These are phyloP conservation scores for Sycon ciliatum DNA, from an alignment of 37 sponge, comb jelly and placozoan genomes.

Conservation along the genomic window DNA sequence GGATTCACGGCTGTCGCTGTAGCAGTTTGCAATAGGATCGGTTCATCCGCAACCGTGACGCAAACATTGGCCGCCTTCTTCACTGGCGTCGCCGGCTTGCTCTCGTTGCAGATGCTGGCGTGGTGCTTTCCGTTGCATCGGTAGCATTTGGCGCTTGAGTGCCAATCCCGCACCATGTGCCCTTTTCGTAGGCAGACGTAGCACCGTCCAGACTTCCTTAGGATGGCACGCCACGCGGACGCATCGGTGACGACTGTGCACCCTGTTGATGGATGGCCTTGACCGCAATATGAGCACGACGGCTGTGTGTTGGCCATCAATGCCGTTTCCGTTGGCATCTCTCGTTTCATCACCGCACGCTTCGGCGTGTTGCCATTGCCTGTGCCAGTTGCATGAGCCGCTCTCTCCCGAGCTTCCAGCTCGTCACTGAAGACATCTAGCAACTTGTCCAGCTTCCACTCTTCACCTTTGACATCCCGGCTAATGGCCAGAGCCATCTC, in stretches of 20 bases:
- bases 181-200: conserved; percentile 29
- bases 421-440: conserved; percentile 17
- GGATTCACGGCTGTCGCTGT: conserved; percentile 22
- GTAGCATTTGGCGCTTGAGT: conserved; percentile 10
- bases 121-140: conserved; percentile 33
- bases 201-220: conserved; percentile 29
- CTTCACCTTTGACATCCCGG: not conserved
- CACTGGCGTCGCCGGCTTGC: not conserved
- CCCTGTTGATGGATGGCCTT: conserved; percentile 14
- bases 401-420: conserved; percentile 28
- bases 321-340: conserved; percentile 13
- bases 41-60: not conserved
- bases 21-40: conserved; percentile 31
- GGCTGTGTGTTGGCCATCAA: not conserved
- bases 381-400: no score
- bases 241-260: conserved; percentile 11
- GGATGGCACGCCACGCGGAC: conserved; percentile 16
- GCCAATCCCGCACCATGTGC: conserved; percentile 30
- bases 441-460: conserved; percentile 20
- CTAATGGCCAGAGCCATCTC: conserved; percentile 16
- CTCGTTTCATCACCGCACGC: no score
- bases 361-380: no score
- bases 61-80: not conserved
- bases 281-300: conserved; percentile 31
- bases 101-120: conserved; percentile 19